A percentile compares a stretch with the other conserved stretches of the same genome.
phyloP scores from a whole-genome alignment of 2,113 vertebrate genomes.

The Leptobrachium leishanense region DNA sequence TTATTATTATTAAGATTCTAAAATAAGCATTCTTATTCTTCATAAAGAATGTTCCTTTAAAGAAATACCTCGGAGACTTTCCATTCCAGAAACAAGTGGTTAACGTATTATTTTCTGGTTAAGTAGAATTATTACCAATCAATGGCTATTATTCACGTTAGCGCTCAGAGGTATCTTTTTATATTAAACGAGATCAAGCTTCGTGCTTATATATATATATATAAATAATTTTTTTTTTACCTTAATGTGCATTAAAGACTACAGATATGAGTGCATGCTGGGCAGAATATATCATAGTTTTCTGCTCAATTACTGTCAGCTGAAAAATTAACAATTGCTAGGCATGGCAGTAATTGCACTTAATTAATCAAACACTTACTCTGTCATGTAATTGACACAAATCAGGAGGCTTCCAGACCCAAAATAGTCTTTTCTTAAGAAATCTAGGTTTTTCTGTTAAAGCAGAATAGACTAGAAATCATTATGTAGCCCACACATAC shows the following conservation, averaged over 20 bases:
- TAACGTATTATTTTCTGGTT: background rate
- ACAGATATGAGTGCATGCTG: constrained; percentile 17
- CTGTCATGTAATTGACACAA: constrained; percentile 32
- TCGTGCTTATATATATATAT: too few species aligned
- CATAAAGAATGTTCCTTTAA: background rate
- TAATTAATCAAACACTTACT: constrained; percentile 38
- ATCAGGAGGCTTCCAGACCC: constrained; percentile 6
- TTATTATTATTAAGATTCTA: background rate
- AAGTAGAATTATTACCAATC: background rate
- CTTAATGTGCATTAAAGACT: constrained; percentile 2
- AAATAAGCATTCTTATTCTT: background rate
- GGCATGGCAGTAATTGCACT: constrained; percentile 26
- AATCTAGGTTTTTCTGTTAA: background rate
- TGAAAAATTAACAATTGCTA: constrained; percentile 37
- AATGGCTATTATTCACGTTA: background rate
- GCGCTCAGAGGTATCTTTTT: background rate
- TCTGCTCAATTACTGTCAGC: constrained; percentile 39
- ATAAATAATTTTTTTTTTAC: background rate
- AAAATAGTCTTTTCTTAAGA: constrained; percentile 25
- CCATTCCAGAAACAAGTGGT: background rate
- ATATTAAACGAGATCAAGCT: background rate
- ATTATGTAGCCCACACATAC: background rate
- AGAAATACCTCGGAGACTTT: background rate
- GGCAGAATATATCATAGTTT: constrained; percentile 26
- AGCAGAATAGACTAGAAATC: background rate